Conservation (phyloP, 2,113 vertebrate genomes). For the Thomomys bottae region DNA sequence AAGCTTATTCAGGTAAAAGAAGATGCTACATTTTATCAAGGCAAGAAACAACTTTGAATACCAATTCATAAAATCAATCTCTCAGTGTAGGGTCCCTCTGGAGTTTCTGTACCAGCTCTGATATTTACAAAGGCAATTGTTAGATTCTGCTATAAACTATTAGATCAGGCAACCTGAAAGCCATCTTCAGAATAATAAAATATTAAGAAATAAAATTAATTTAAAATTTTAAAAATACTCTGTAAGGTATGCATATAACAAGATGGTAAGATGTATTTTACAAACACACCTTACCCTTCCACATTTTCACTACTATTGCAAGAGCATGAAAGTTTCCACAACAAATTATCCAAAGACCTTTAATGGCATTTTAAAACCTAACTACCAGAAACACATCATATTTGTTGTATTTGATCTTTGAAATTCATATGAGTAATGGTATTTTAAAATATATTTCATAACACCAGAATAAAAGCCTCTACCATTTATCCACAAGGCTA, state of each 20-base stretch:
- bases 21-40: conserved; percentile 63
- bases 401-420: conserved; percentile 21
- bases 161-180: conserved; percentile 4
- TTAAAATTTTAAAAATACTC: conserved; percentile 70
- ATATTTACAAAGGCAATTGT: conserved; percentile 61
- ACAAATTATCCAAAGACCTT: conserved; percentile 32
- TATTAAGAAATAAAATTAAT: conserved; percentile 50
- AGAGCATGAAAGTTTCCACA: conserved; percentile 20
- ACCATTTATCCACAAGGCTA: conserved; percentile 57
- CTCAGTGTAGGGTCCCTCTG: conserved; percentile 36
- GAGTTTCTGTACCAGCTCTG: conserved; percentile 37
- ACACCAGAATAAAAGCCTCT: conserved; percentile 53
- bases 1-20: conserved; percentile 41
- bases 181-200: conserved; percentile 27
- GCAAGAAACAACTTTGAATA: conserved; percentile 65
- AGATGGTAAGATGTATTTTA: conserved; percentile 71
- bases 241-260: conserved; percentile 71
- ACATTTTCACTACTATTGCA: conserved; percentile 37
- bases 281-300: conserved; percentile 60
- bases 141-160: conserved; percentile 46
- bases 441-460: conserved; percentile 63
- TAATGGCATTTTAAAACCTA: conserved; percentile 73
- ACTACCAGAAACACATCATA: conserved; percentile 51
- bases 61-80: conserved; percentile 53
- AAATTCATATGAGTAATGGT: not conserved